Conservation (phyloP, 2,888 invertebrate genomes). For the Agrotis clavis region DNA sequence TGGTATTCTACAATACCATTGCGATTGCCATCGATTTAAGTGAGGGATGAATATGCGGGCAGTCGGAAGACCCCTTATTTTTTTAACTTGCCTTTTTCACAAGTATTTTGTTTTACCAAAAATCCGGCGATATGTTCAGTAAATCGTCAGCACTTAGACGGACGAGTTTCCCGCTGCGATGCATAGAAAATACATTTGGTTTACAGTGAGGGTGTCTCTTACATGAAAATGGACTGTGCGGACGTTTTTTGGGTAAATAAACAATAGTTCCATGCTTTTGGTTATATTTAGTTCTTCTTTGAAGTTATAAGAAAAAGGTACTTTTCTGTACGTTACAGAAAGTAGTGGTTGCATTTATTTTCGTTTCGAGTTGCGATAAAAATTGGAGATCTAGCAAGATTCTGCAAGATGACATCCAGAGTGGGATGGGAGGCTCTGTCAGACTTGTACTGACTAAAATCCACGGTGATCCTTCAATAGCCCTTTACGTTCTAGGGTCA, state of each 20-base stretch:
- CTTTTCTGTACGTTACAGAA: background rate
- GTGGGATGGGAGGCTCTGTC: no score
- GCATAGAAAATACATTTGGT: conserved; percentile 69
- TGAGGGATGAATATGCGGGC: background rate
- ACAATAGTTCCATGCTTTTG: background rate
- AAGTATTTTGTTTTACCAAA: conserved; percentile 34
- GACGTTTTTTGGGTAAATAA: conserved; percentile 23
- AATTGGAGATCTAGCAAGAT: no score
- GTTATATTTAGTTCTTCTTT: background rate
- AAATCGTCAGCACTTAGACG: conserved; percentile 56
- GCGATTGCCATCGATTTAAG: background rate
- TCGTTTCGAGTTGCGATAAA: no score
- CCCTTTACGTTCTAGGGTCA: no score
- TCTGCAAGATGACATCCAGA: no score
- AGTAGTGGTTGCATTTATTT: no score
- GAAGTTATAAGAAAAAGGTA: background rate
- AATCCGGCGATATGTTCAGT: conserved; percentile 50
- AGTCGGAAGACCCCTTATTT: background rate
- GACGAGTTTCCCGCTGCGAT: conserved; percentile 63
- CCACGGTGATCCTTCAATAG: no score
- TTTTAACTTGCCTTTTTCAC: conserved; percentile 9
- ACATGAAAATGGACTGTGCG: conserved; percentile 43
- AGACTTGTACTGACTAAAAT: no score
- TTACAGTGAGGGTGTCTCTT: conserved; percentile 52
- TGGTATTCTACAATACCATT: no score